Percentiles rank a stretch among this genome's conserved stretches.
Conservation (phyloP, 2,888 invertebrate species). For the Polydrusus cervinus region DNA sequence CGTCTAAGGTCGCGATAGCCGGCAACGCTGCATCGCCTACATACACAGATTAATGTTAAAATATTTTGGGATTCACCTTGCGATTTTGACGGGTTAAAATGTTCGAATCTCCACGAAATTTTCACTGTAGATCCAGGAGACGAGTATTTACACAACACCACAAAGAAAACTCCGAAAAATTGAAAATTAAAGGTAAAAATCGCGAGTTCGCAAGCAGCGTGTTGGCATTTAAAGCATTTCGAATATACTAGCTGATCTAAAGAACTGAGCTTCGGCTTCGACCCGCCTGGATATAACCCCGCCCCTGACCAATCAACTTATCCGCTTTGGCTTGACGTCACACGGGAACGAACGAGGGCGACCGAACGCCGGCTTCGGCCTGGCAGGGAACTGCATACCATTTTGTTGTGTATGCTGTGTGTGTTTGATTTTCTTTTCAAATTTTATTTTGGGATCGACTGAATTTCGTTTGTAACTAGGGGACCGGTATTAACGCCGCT, state of each 20-base stretch:
- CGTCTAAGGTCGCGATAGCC: conserved; percentile 55
- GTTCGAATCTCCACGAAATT: conserved; percentile 62
- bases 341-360: conserved; percentile 60
- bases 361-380: conserved; percentile 59
- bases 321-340: conserved; percentile 64
- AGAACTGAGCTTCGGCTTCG: conserved; percentile 63
- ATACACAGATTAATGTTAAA: conserved; percentile 67
- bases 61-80: conserved; percentile 63
- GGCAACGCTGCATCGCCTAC: conserved; percentile 67
- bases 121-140: conserved; percentile 58
- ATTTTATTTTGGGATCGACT: conserved; percentile 59
- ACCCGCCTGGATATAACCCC: conserved; percentile 66
- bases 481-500: conserved; percentile 33
- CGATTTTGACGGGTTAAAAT: conserved; percentile 59
- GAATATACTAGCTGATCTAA: conserved; percentile 60
- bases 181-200: conserved; percentile 58
- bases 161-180: conserved; percentile 58
- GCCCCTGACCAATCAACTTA: conserved; percentile 66
- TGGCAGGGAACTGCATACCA: conserved; percentile 65
- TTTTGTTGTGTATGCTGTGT: conserved; percentile 65
- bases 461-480: conserved; percentile 37
- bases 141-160: conserved; percentile 55
- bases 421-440: conserved; percentile 53
- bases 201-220: conserved; percentile 59
- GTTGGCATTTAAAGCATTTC: conserved; percentile 62